Percentiles rank a stretch among this genome's conserved stretches.
Evolutionary conservation across 2,797 vertebrate genomes (phyloP).

Genomic region (Squalus acanthias): DNA sequence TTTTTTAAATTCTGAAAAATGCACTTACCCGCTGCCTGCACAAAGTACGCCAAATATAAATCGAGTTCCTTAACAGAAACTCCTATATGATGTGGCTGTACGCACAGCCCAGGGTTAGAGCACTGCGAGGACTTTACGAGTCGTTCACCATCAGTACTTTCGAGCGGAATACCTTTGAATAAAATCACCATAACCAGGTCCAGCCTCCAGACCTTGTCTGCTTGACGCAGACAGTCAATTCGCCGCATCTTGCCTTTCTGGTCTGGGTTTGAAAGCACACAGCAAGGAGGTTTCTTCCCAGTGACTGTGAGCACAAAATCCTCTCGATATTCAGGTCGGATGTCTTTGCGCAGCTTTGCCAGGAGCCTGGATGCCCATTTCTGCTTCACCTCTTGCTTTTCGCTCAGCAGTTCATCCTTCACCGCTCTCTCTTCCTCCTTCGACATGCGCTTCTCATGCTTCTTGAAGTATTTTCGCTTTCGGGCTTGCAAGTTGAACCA

Average conservation of each 20-base stretch:
- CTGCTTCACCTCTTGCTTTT: constrained; percentile 98
- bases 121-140: constrained; percentile 97
- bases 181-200: constrained; percentile 99
- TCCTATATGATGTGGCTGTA: constrained; percentile 98
- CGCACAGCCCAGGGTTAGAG: constrained; percentile 89
- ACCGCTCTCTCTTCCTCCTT: constrained; percentile 98
- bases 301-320: constrained; percentile 98
- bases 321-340: constrained; percentile 96
- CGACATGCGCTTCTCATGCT: constrained; percentile 98
- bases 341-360: constrained; percentile 96
- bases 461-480: constrained; percentile 99
- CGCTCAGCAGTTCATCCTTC: constrained; percentile 92
- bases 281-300: constrained; percentile 93
- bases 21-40: constrained; percentile 87
- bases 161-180: constrained; percentile 98
- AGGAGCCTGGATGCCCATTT: constrained; percentile 97
- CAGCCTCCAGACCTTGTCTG: constrained; percentile 97
- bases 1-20: constrained; percentile 45
- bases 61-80: constrained; percentile 99
- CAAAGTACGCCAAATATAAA: constrained; percentile 98
- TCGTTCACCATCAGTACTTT: constrained; percentile 97
- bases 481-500: constrained; percentile 99
- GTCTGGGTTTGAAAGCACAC: constrained; percentile 97
- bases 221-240: constrained; percentile 97
- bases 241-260: constrained; percentile 99